These are phyloP conservation scores for Columba janthina DNA, from an alignment of 2,113 vertebrate species.

Conservation along the genomic window DNA sequence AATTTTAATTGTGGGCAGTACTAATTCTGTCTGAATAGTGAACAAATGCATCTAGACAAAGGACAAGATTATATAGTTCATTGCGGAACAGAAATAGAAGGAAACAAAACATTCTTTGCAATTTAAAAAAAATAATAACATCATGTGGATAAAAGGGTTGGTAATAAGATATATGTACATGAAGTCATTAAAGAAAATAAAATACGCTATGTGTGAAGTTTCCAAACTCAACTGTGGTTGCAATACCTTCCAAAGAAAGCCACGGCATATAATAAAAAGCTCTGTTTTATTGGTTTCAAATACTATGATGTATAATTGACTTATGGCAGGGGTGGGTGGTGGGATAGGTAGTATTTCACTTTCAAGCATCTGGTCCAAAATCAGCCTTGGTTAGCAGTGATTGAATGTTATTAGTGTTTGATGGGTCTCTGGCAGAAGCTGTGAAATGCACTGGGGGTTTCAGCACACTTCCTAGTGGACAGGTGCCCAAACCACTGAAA, in stretches of 20 bases:
- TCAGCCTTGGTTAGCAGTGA: constrained; percentile 45
- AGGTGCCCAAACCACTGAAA: constrained; percentile 62
- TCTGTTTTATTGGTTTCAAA: constrained; percentile 33
- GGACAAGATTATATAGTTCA: neutral
- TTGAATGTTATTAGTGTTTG: constrained; percentile 50
- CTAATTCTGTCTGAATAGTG: neutral
- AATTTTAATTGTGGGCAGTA: neutral
- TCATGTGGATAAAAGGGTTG: neutral
- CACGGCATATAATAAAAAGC: constrained; percentile 1
- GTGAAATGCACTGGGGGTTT: constrained; percentile 36
- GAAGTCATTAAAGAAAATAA: constrained; percentile 12
- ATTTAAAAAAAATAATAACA: neutral
- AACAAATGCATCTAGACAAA: constrained; percentile 5
- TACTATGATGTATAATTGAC: constrained; percentile 2
- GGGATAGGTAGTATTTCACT: constrained; percentile 37
- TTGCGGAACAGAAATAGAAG: neutral
- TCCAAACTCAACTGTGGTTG: constrained; percentile 30
- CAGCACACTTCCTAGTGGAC: constrained; percentile 46
- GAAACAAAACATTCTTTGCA: constrained; percentile 8
- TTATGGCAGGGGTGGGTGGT: neutral
- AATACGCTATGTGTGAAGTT: neutral
- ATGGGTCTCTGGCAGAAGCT: constrained; percentile 45
- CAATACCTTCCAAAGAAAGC: constrained; percentile 48
- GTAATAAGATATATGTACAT: neutral
- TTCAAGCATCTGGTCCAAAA: constrained; percentile 45